Percentiles rank a stretch among this genome's conserved stretches.
Conservation (phyloP, 2,797 vertebrate genomes). For the Harpagifer antarcticus region DNA sequence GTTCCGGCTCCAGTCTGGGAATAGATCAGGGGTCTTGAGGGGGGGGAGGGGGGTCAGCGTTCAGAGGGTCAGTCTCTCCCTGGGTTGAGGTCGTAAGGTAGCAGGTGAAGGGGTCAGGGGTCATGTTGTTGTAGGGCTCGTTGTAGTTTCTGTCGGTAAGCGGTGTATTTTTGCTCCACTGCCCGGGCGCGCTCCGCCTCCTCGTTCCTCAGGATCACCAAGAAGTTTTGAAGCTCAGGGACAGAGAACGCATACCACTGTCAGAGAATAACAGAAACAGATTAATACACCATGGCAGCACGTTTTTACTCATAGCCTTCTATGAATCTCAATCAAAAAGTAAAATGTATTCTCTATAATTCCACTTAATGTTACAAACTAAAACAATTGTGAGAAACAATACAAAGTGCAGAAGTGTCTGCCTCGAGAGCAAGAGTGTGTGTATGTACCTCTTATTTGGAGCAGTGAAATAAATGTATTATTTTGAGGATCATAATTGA, state of each 20-base stretch:
- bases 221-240: conserved; percentile 97
- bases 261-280: conserved; percentile 22
- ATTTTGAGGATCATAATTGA: no score
- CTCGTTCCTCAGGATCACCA: conserved; percentile 93
- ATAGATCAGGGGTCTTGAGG: conserved; percentile 17
- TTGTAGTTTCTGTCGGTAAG: conserved; percentile 90
- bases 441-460: no score
- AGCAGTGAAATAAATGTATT: no score
- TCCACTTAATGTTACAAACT: neutral
- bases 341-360: neutral
- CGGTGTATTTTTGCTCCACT: conserved; percentile 89
- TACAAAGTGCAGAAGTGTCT: no score
- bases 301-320: neutral
- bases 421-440: neutral
- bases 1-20: conserved; percentile 52
- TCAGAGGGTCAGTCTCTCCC: conserved; percentile 51
- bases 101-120: conserved; percentile 83
- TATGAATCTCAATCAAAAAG: neutral
- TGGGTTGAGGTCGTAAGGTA: conserved; percentile 57
- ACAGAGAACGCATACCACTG: conserved; percentile 98
- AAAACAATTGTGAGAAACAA: no score
- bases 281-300: neutral
- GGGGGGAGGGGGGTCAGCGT: neutral
- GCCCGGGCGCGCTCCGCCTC: conserved; percentile 92
- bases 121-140: conserved; percentile 87